Conservation (phyloP, 2,113 vertebrate species). For the Saccopteryx leptura region DNA sequence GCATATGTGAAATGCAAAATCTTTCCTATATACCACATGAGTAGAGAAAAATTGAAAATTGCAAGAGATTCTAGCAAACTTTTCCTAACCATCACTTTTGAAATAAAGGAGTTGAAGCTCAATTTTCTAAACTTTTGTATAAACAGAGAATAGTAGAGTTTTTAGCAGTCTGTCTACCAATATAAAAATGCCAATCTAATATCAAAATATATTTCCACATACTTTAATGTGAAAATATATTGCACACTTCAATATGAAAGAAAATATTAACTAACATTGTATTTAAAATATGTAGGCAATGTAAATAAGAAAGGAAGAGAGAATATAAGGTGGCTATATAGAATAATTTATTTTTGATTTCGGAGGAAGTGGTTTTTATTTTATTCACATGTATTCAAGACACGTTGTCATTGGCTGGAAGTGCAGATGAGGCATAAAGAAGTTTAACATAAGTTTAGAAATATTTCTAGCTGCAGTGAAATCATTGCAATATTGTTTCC, state of each 20-base stretch:
- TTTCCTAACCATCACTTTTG: background rate
- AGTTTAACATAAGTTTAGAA: background rate
- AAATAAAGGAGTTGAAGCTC: background rate
- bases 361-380: background rate
- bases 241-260: background rate
- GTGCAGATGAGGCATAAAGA: background rate
- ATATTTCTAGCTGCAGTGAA: background rate
- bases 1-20: background rate
- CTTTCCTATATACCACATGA: background rate
- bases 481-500: background rate
- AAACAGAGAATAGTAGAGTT: background rate
- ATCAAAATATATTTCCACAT: constrained; percentile 9
- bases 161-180: background rate
- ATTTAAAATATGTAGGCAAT: background rate
- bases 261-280: background rate
- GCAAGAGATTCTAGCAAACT: background rate
- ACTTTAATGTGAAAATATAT: background rate
- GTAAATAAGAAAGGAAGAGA: background rate
- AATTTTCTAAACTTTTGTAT: background rate
- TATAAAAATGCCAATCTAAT: background rate
- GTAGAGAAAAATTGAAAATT: background rate
- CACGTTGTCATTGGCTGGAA: background rate
- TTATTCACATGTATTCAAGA: background rate
- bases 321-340: background rate
- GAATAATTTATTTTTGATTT: background rate